Percentiles rank a stretch among this genome's conserved stretches.
These are phyloP conservation scores for Etheostoma perlongum DNA, from an alignment of 2,797 vertebrate genomes.

Conservation along the genomic window DNA sequence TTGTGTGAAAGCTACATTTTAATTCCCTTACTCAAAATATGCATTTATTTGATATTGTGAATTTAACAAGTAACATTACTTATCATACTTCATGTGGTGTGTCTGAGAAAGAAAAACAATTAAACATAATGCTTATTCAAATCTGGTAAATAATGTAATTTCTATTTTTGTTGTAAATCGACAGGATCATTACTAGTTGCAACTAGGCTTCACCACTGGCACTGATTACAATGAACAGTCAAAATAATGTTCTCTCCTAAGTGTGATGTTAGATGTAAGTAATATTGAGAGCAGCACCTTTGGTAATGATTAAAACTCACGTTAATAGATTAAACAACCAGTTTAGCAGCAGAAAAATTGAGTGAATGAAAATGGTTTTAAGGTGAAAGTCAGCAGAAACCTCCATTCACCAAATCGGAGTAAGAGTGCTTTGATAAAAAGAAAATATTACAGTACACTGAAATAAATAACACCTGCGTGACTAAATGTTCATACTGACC, in stretches of 20 bases:
- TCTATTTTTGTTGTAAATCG: neutral
- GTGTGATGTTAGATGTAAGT: neutral
- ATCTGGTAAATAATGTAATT: slow-evolving; percentile 1
- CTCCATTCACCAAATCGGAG: neutral
- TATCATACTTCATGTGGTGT: neutral
- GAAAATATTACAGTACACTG: neutral
- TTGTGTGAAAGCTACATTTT: neutral
- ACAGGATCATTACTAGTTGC: neutral
- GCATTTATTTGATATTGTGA: slow-evolving; percentile 2
- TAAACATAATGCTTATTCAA: neutral
- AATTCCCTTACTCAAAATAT: neutral
- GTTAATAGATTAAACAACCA: neutral
- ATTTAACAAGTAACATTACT: neutral
- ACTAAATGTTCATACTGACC: slow-evolving; percentile 14
- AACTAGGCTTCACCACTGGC: neutral
- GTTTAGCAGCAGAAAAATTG: neutral
- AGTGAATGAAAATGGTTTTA: neutral
- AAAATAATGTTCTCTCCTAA: neutral
- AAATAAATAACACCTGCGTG: slow-evolving; percentile 23
- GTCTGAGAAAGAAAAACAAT: neutral
- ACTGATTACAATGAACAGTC: neutral
- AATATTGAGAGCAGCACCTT: neutral
- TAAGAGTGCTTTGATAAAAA: neutral
- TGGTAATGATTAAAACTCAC: neutral
- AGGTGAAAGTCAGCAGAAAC: slow-evolving; percentile 12